phyloP scores from a whole-genome alignment of 2,888 invertebrate species.

The Papilio demoleus region DNA sequence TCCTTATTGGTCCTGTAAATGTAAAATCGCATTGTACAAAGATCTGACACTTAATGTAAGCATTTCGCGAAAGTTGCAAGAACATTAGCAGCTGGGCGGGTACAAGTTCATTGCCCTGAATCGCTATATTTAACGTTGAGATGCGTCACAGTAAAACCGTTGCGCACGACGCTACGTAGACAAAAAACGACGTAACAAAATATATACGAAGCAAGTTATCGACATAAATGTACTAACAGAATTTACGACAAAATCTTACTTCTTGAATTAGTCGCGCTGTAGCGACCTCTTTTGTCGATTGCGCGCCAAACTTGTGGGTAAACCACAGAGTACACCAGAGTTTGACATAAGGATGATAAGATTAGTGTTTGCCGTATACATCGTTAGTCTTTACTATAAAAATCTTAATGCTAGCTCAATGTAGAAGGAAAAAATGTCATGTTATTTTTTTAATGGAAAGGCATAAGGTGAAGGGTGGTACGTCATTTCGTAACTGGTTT shows the following conservation, averaged over 20 bases:
- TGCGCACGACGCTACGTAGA: conserved; percentile 44
- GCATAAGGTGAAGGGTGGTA: no score
- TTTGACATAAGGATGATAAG: no score
- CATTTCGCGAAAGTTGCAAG: conserved; percentile 25
- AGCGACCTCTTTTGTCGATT: background rate
- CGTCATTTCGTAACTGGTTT: no score
- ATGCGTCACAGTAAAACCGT: conserved; percentile 59
- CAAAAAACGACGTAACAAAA: conserved; percentile 44
- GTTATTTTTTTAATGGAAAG: no score
- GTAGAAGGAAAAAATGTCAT: no score
- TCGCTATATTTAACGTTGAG: conserved; percentile 65
- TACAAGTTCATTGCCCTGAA: conserved; percentile 64
- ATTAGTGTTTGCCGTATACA: no score
- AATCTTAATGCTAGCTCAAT: no score
- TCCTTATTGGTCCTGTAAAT: background rate
- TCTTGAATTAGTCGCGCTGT: background rate
- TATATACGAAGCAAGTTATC: conserved; percentile 23
- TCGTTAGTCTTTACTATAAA: no score
- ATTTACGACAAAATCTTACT: background rate
- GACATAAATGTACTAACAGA: conserved; percentile 10
- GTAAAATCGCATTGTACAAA: background rate
- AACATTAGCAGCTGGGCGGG: conserved; percentile 31
- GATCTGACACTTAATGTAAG: conserved; percentile 16
- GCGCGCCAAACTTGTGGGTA: background rate
- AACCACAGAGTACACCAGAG: no score